Evolutionary conservation across 2,888 invertebrate species (phyloP), one percentile per base, ranked within the genome.

Genomic region (Trachelus troglodyta): DNA sequence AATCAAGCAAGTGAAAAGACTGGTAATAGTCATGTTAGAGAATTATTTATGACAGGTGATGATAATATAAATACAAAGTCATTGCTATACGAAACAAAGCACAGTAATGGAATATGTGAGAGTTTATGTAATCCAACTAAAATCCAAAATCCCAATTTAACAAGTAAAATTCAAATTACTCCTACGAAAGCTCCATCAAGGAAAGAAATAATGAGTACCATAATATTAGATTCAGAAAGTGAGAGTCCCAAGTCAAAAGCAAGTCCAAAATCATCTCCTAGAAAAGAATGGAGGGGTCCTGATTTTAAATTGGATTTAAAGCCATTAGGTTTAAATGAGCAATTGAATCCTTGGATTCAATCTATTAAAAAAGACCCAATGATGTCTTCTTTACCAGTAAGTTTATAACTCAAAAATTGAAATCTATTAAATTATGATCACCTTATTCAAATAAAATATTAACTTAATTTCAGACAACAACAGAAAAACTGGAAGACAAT

Each of bases 241-340:
- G 79, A 81, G n/a, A 86, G 82, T 73, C 81, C 86, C 40, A 76
- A 69, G n/a, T 81, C 75, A 12, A 69, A 76, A 77, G n/a, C 11
- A 69, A 74, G 69, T 12, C 79, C 69, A 56, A 86, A 83, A 56
- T 77, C 75, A 76, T 77, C 68, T 1, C 78, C 79, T 0, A 69
- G 73, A 12, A 81, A 80, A 40, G 78, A 79, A 37, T 89, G 89
- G 87, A 56, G 80, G 73, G 89, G 89, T 1, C 88, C 89, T 23
- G 90, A 90, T 79, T 82, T 85, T 30, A 90, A 88, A 81, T 79
- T 90, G 31, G 85, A 88, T 81, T 82, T 90, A 12, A 88, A 86
- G 78, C 85, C 90, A 30, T 81, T 91, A 77, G 89, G 89, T 11
- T 82, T 91, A 4, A 88, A 89, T 75, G 79, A 84, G 31, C 79